Evolutionary conservation across 1,140 invertebrate species (phyloP), one percentile per base, ranked within the genome.

Genomic region (Lepidurus apus): DNA sequence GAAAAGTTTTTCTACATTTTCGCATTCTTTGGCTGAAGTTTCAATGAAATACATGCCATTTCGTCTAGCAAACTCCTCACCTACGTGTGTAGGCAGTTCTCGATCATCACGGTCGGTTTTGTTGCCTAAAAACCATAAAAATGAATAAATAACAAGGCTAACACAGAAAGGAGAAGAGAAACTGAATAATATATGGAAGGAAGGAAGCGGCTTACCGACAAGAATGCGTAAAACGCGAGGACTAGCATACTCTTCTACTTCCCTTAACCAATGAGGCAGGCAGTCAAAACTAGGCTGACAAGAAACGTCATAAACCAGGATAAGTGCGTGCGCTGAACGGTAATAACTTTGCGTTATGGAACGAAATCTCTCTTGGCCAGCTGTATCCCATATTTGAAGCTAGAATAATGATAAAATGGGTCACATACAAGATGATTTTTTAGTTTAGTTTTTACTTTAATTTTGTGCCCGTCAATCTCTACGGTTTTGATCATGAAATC

Each of bases 401-500:
- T 97, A 85, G 80, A 90, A 79, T 75, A 42, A 42, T 0, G 42
- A 80, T 78, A 13, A 80, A 21, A 43, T 76, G 78, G 34, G 43
- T 21, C 17, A 34, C 47, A 77, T 43, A 65, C 7, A 53, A 77
- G 26, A 44, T 43, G 45, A 10, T 73, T 45, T n/a, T 17, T 17
- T 73, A 1, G 65, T 24, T 6, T 47, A 80, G 45, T 73, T 74
- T 79, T 84, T 89, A 97, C 95, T 91, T 99, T 99, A 75, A 99
- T 93, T 91, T 97, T 95, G 88, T 98, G 97, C 84, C 96, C 96
- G 85, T 99, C 97, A 79, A 99, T 93, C 88, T 97, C 94, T 10
- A 99, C 92, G 79, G 97, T 99, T 88, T 99, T 98, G 83, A 99
- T 99, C 91, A 98, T 98, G 85, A 99, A 99, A 89, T 99, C 98